These are phyloP conservation scores for Chiloscyllium punctatum DNA, from an alignment of 2,797 vertebrate genomes.

Conservation along the genomic window DNA sequence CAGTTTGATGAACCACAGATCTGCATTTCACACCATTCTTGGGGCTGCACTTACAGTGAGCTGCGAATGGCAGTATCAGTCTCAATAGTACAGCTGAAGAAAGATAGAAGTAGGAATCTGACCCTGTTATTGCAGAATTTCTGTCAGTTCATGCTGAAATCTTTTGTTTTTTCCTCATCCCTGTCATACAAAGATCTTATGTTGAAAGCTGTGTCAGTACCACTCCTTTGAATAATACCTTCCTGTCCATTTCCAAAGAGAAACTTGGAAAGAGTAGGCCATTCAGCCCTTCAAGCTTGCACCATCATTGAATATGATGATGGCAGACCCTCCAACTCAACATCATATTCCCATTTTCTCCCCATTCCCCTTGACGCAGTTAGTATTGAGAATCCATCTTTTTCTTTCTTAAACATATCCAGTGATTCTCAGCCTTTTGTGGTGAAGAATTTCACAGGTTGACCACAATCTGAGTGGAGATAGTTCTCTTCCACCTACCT, in stretches of 20 bases:
- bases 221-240: constrained; percentile 40
- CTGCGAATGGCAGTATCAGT: not conserved
- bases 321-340: too few relatives aligned
- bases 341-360: too few relatives aligned
- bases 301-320: too few relatives aligned
- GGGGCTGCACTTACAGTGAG: not conserved
- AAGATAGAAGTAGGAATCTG: constrained; percentile 30
- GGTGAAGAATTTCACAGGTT: too few relatives aligned
- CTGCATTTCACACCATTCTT: not conserved
- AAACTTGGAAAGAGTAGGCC: too few relatives aligned
- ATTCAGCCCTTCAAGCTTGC: too few relatives aligned
- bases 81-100: not conserved
- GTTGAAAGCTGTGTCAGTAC: constrained; percentile 37
- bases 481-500: too few relatives aligned
- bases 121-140: not conserved
- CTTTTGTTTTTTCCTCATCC: constrained; percentile 31
- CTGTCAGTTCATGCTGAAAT: not conserved
- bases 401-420: too few relatives aligned
- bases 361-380: too few relatives aligned
- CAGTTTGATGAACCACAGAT: not conserved
- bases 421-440: too few relatives aligned
- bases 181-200: constrained; percentile 45
- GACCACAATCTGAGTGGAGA: too few relatives aligned
- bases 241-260: not conserved
- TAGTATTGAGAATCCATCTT: too few relatives aligned